phyloP scores from a whole-genome alignment of 2,113 vertebrate genomes.

The Mustela lutreola region DNA sequence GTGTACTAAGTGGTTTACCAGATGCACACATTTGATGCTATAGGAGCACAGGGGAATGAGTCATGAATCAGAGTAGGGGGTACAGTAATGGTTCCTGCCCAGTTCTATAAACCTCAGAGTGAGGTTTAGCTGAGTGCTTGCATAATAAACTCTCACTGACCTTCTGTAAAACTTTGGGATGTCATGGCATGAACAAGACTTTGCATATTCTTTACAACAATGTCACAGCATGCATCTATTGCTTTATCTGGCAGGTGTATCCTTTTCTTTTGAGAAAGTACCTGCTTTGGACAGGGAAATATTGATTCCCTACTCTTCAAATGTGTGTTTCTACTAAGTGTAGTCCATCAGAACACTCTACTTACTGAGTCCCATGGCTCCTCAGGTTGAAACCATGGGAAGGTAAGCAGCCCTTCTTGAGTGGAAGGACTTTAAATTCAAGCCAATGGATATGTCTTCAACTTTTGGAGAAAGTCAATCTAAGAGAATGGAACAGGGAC shows the following conservation, averaged over 20 bases:
- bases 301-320: background rate
- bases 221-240: fast-evolving
- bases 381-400: background rate
- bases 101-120: background rate
- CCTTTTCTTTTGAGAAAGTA: background rate
- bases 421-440: background rate
- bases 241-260: background rate
- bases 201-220: background rate
- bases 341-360: background rate
- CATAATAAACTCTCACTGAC: background rate
- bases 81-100: background rate
- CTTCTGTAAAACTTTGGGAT: background rate
- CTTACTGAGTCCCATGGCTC: background rate
- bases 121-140: background rate
- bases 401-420: background rate
- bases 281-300: background rate
- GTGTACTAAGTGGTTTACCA: background rate
- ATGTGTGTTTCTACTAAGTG: background rate
- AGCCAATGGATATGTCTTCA: background rate
- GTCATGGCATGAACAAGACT: background rate
- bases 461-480: background rate
- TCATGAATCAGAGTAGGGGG: background rate
- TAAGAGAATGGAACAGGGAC: background rate
- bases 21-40: background rate
- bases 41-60: background rate